Conservation (phyloP, 2,797 vertebrate species). For the Coluber constrictor region DNA sequence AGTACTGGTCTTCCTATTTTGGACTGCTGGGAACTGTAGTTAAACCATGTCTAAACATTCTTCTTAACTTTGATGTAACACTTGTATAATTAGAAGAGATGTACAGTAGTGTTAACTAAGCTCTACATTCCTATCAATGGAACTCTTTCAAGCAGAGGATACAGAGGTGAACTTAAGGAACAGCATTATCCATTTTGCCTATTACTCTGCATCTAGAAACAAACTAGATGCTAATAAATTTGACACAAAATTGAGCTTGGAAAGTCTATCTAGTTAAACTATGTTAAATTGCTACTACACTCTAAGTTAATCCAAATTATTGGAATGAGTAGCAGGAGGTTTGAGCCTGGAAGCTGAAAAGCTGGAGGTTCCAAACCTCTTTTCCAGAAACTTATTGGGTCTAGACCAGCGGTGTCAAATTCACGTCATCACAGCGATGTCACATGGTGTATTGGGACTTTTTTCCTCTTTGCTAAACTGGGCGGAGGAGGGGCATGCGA, state of each 20-base stretch:
- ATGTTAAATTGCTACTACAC: no score
- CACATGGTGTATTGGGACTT: no score
- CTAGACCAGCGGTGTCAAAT: neutral
- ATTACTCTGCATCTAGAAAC: neutral
- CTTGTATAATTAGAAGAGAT: neutral
- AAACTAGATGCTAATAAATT: neutral
- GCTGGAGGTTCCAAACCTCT: neutral
- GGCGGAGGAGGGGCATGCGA: no score
- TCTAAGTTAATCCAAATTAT: neutral
- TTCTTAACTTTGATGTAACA: neutral
- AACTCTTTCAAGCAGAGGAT: neutral
- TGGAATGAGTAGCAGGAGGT: neutral
- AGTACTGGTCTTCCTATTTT: neutral
- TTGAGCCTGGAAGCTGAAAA: neutral
- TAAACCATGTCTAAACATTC: neutral
- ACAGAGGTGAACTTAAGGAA: neutral
- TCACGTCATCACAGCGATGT: no score
- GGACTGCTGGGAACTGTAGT: neutral
- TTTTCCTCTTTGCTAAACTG: no score
- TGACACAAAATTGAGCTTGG: neutral
- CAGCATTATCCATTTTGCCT: no score
- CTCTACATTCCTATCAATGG: neutral
- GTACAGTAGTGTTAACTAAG: neutral
- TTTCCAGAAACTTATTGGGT: neutral
- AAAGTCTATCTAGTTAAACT: neutral